These are phyloP conservation scores for Acleris laterana DNA, from an alignment of 2,888 invertebrate species.

Conservation along the genomic window DNA sequence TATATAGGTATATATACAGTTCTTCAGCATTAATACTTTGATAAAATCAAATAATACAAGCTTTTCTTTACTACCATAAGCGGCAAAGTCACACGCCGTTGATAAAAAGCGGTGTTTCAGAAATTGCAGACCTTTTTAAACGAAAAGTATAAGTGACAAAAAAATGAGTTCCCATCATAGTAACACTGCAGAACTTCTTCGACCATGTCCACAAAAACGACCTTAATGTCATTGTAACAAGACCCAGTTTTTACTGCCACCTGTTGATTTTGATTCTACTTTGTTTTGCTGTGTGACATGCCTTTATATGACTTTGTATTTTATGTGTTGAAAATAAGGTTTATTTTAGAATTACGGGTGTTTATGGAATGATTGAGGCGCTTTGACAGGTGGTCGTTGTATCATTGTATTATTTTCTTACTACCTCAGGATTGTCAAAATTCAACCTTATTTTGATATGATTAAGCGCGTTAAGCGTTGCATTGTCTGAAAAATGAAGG, in stretches of 20 bases:
- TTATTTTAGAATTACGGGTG: constrained; percentile 1
- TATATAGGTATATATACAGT: too few relatives aligned
- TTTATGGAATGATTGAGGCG: constrained; percentile 26
- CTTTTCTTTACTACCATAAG: not conserved
- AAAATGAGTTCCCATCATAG: constrained; percentile 28
- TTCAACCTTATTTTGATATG: not conserved
- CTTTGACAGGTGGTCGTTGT: constrained; percentile 33
- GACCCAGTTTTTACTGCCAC: constrained; percentile 23
- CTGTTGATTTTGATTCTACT: constrained; percentile 27
- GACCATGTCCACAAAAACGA: constrained; percentile 10
- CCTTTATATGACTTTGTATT: not conserved
- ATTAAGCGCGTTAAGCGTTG: not conserved
- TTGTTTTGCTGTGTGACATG: constrained; percentile 5
- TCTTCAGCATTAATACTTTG: too few relatives aligned
- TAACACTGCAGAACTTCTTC: constrained; percentile 17
- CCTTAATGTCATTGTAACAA: constrained; percentile 21
- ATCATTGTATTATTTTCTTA: constrained; percentile 21
- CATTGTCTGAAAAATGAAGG: not conserved
- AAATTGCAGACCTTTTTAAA: constrained; percentile 7
- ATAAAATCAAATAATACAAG: not conserved
- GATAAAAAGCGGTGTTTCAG: constrained; percentile 25
- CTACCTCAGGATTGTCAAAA: not conserved
- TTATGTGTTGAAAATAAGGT: constrained; percentile 8
- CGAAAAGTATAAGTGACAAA: constrained; percentile 20
- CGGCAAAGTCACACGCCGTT: not conserved